These are phyloP conservation scores for Puffinus mauretanicus DNA, from an alignment of 2,113 vertebrate genomes.

Conservation along the genomic window DNA sequence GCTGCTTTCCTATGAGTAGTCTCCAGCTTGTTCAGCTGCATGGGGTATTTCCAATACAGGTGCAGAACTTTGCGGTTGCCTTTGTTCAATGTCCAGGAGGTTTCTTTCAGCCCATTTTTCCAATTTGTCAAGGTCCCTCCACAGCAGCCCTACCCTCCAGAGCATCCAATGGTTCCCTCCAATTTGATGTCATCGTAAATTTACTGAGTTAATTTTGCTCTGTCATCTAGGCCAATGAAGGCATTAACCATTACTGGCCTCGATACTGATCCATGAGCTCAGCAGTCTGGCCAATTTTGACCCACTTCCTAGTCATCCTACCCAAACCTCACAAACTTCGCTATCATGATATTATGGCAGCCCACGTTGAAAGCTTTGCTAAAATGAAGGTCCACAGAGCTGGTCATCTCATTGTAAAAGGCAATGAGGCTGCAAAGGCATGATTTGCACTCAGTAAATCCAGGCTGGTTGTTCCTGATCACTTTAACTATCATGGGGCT, in stretches of 20 bases:
- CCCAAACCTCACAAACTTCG: not conserved
- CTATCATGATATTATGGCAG: not conserved
- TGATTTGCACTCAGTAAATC: not conserved
- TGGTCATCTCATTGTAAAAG: not conserved
- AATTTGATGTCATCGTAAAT: not conserved
- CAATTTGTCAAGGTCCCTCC: not conserved
- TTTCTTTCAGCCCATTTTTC: not conserved
- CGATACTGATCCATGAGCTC: not conserved
- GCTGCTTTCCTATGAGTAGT: not conserved
- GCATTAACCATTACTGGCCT: not conserved
- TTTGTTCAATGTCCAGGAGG: not conserved
- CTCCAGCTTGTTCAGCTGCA: not conserved
- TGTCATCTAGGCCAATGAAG: not conserved
- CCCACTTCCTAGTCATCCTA: not conserved
- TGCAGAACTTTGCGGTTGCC: not conserved
- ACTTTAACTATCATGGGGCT: not conserved
- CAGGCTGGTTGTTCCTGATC: not conserved
- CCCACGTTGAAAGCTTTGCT: not conserved
- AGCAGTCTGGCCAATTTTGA: not conserved
- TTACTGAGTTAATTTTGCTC: not conserved
- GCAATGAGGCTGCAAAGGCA: not conserved
- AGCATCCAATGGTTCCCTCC: not conserved
- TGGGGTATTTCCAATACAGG: not conserved
- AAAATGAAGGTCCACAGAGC: not conserved
- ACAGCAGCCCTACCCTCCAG: not conserved